Percentiles rank a stretch among this genome's conserved stretches.
Conservation (phyloP, 2,113 vertebrate genomes). For the Poeciliopsis retropinna region DNA sequence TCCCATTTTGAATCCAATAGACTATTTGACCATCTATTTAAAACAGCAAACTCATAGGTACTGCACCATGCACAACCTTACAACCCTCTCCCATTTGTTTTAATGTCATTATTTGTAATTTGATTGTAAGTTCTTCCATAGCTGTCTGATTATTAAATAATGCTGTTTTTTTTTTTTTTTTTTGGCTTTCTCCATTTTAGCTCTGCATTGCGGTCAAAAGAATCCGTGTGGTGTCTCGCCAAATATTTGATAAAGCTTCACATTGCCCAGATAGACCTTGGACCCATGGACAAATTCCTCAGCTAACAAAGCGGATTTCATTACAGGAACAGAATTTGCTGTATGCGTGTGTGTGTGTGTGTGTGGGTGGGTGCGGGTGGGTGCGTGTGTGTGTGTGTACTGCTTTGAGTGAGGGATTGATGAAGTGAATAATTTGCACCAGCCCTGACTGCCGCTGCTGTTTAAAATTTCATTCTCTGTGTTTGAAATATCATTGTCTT, state of each 20-base stretch:
- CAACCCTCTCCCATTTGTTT: not conserved
- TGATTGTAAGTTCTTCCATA: conserved; percentile 6
- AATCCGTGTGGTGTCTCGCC: conserved; percentile 37
- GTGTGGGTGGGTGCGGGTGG: not conserved
- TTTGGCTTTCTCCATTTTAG: not conserved
- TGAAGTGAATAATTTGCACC: conserved; percentile 33
- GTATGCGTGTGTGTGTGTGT: conserved; percentile 4
- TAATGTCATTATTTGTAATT: not conserved
- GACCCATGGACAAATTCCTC: conserved; percentile 52
- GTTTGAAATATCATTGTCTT: conserved; percentile 17
- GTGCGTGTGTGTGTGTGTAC: conserved; percentile 1
- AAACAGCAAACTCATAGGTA: not conserved
- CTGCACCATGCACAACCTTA: not conserved
- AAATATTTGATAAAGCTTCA: conserved; percentile 59
- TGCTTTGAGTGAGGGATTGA: conserved; percentile 1
- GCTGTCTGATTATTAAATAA: not conserved
- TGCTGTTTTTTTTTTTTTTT: not conserved
- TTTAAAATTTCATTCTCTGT: conserved; percentile 35
- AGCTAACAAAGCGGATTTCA: conserved; percentile 47
- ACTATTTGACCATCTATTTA: not conserved
- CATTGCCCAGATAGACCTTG: conserved; percentile 37
- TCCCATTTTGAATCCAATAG: no score
- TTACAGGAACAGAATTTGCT: conserved; percentile 38
- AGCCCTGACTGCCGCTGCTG: conserved; percentile 25
- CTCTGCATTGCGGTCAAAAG: conserved; percentile 34